These are phyloP conservation scores for Cantharis nigra DNA, from an alignment of 2,888 invertebrate species.

Conservation along the genomic window DNA sequence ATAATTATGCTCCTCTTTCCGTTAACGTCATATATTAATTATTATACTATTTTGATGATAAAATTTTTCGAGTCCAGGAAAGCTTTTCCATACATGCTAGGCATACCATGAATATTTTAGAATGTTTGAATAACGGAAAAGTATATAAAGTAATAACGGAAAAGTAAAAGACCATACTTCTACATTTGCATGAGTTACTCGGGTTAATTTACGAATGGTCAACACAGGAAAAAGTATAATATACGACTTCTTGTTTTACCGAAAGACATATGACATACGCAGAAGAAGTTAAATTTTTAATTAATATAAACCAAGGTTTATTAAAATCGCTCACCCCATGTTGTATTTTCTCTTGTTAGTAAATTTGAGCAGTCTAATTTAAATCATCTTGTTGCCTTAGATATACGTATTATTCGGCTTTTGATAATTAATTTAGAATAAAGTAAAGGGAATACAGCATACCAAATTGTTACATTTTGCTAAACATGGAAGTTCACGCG, in stretches of 20 bases:
- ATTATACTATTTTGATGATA: too few species aligned
- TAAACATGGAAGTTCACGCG: constrained; percentile 23
- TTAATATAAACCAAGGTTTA: background rate
- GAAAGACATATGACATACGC: background rate
- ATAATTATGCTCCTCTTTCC: too few species aligned
- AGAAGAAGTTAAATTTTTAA: background rate
- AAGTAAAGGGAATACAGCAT: constrained; percentile 25
- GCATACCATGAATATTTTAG: too few species aligned
- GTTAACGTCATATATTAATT: too few species aligned
- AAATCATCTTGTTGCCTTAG: constrained; percentile 14
- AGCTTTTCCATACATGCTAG: too few species aligned
- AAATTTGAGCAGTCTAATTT: constrained; percentile 12
- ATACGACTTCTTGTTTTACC: background rate
- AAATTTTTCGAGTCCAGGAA: too few species aligned
- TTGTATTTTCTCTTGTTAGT: background rate
- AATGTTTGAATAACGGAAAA: too few species aligned
- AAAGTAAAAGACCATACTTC: too few species aligned
- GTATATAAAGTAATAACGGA: too few species aligned
- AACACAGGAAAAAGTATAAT: background rate
- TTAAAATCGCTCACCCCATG: background rate
- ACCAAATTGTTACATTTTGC: constrained; percentile 23
- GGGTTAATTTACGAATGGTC: background rate
- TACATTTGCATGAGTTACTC: too few species aligned
- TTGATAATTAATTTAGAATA: constrained; percentile 23
- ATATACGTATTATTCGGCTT: constrained; percentile 20